Base-by-base conservation (phyloP, 2,113 vertebrate genomes). In the Myodes glareolus region DNA sequence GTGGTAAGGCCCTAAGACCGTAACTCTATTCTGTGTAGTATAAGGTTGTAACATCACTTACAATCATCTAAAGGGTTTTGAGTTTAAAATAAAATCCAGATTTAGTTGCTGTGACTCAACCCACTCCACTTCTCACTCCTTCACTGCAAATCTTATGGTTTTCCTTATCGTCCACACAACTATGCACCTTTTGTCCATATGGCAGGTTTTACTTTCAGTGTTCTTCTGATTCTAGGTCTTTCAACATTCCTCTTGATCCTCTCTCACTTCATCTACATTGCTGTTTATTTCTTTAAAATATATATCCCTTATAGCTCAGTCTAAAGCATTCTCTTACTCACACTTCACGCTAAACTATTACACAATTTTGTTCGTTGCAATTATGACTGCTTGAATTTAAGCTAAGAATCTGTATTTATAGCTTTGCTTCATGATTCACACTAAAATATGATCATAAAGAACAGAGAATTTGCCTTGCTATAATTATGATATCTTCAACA, bases 161-260 rank as follows among this genome's bases (percentile, higher is more conserved):
- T 50, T 95, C 11, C 42, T 82, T 19, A 16, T 58, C 36, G 65
- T 94, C 63, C 19, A 27, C 10, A 61, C 2, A 67, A 80, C 55
- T 14, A 0, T 4, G 27, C 12, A 21, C 1, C 14, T 68, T 36
- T 31, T 36, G 67, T 6, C 27, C 45, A 6, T 0, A 2, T 33
- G 29, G 85, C 3, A 17, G 13, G 8, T 1, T 45, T 39, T 52
- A 2, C 25, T 58, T 33, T 4, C 11, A 52, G 70, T 3, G 5
- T 9, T 73, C 36, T n/a, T 84, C 42, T 39, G 12, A 11, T 52
- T 77, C 19, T 8, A 29, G 17, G 31, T 55, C 13, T 70, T 42
- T 73, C 4, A n/a, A 58, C 3, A 45, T 47, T 68, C 25, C 52
- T 73, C 5, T 65, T 42, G 5, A 9, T 68, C 14, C 39, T 85